Evolutionary conservation across 1,140 invertebrate genomes (phyloP).

Genomic region (Bacillus rossius): DNA sequence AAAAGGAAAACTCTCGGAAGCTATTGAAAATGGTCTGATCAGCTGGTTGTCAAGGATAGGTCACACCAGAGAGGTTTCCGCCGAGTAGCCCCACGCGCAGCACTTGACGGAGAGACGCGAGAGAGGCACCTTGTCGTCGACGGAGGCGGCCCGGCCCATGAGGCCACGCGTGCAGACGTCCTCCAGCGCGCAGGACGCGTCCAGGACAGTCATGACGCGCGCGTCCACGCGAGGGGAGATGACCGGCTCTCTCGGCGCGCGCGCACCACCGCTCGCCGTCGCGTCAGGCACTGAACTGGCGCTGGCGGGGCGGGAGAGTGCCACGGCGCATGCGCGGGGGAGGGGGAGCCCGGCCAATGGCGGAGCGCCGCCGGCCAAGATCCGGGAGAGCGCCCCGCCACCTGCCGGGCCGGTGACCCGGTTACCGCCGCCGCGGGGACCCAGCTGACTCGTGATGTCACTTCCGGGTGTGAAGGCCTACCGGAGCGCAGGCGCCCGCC

Average conservation of each 20-base stretch:
- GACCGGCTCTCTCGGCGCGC: not conserved
- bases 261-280: not conserved
- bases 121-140: too few species aligned
- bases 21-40: too few species aligned
- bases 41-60: too few species aligned
- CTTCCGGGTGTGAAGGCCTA: constrained; percentile 11
- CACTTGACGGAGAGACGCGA: too few species aligned
- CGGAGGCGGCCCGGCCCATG: too few species aligned
- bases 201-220: too few species aligned
- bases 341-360: not conserved
- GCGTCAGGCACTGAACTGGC: not conserved
- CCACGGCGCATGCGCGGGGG: not conserved
- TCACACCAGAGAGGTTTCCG: too few species aligned
- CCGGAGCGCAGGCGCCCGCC: too few species aligned
- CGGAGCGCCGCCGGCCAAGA: not conserved
- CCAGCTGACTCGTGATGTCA: constrained; percentile 5
- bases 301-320: not conserved
- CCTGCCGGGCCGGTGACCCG: constrained; percentile 2
- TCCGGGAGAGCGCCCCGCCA: constrained; percentile 8
- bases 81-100: too few species aligned
- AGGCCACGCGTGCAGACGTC: too few species aligned
- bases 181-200: too few species aligned
- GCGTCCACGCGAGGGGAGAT: not conserved
- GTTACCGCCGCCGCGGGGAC: not conserved
- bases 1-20: too few species aligned